Evolutionary conservation across 2,888 invertebrate species (phyloP).

Genomic region (Dicycla oo): DNA sequence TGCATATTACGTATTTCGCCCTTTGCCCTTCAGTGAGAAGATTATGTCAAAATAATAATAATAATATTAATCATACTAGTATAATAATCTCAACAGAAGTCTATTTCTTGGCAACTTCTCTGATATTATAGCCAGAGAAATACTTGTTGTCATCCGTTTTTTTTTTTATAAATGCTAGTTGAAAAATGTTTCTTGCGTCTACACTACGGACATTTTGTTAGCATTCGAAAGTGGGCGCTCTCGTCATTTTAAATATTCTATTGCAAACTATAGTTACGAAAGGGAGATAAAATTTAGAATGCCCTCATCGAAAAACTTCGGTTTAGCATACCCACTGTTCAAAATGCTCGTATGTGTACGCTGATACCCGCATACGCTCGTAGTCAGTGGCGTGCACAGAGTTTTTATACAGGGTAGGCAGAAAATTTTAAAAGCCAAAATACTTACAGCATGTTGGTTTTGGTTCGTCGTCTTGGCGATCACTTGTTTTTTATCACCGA

Average conservation of each 20-base stretch:
- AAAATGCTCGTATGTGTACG: background rate
- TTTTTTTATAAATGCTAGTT: slow-evolving; percentile 4
- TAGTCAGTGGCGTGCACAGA: no score
- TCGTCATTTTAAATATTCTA: background rate
- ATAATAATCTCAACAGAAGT: slow-evolving; percentile 1
- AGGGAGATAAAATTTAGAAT: background rate
- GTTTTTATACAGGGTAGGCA: no score
- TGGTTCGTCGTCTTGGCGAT: no score
- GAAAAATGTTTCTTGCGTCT: background rate
- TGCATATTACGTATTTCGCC: background rate
- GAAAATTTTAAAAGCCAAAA: no score
- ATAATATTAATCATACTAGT: no score
- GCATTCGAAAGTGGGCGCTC: background rate
- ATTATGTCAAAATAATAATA: background rate
- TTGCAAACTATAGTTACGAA: background rate
- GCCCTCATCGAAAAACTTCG: no score
- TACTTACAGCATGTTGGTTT: no score
- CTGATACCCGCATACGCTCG: background rate
- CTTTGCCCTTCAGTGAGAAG: background rate
- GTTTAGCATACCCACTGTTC: background rate
- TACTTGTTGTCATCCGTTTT: background rate
- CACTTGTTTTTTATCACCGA: no score
- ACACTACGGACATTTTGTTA: background rate
- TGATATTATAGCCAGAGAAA: background rate
- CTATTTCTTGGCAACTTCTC: background rate